Conservation (phyloP, 2,888 invertebrate genomes). For the Amblyjoppa fuscipennis region DNA sequence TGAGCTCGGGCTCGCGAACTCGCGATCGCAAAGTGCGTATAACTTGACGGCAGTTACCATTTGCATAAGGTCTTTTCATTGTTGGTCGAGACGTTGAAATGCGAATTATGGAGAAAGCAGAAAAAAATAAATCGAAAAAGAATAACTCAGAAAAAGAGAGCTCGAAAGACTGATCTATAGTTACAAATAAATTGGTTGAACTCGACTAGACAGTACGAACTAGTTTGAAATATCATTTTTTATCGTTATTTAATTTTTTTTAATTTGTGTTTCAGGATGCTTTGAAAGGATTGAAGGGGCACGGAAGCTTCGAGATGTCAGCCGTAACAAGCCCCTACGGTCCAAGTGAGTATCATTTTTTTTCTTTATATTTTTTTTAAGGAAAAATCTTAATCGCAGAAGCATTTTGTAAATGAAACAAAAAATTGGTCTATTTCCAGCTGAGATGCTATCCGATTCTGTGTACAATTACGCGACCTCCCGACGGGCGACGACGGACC, state of each 20-base stretch:
- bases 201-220: not conserved
- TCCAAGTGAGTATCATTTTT: conserved; percentile 82
- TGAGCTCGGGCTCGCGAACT: conserved; percentile 61
- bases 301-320: conserved; percentile 82
- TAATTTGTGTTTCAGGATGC: conserved; percentile 81
- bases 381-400: not conserved
- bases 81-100: conserved; percentile 49
- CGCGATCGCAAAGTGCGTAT: conserved; percentile 41
- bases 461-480: conserved; percentile 84
- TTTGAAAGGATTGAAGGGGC: conserved; percentile 77
- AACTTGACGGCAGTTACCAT: conserved; percentile 34
- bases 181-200: not conserved
- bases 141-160: not conserved
- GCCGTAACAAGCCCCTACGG: conserved; percentile 85
- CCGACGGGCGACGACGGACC: conserved; percentile 82
- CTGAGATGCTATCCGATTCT: conserved; percentile 85
- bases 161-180: not conserved
- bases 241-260: not conserved
- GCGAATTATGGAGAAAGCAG: conserved; percentile 54
- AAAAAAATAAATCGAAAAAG: conserved; percentile 8
- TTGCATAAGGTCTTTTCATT: conserved; percentile 67
- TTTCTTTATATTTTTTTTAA: not conserved
- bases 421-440: conserved; percentile 71
- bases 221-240: not conserved
- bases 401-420: not conserved